Percentiles rank a stretch among this genome's conserved stretches.
These are phyloP conservation scores for Lomographa bimaculata DNA, from an alignment of 2,888 invertebrate genomes.

Conservation along the genomic window DNA sequence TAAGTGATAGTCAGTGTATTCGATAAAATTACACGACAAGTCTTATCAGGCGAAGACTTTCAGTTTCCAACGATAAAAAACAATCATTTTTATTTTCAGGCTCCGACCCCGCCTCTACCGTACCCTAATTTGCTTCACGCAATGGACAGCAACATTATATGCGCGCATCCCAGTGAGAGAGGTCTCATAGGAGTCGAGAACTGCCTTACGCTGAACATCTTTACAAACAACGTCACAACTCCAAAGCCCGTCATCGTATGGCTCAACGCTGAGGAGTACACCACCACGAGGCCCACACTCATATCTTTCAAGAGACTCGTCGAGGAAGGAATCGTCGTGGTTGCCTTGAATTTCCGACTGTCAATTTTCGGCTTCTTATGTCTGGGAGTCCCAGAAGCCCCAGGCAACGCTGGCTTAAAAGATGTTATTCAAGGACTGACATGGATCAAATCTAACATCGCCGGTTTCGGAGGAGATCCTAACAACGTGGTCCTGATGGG, in stretches of 20 bases:
- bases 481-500: slow-evolving; percentile 90
- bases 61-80: too few species aligned
- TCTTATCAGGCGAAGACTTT: slow-evolving; percentile 4
- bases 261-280: slow-evolving; percentile 66
- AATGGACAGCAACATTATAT: slow-evolving; percentile 47
- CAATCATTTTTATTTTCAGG: slow-evolving; percentile 42
- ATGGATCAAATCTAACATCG: slow-evolving; percentile 87
- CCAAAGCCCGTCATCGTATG: slow-evolving; percentile 67
- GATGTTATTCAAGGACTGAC: slow-evolving; percentile 91
- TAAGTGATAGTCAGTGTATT: too few species aligned
- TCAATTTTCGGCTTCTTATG: slow-evolving; percentile 90
- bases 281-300: slow-evolving; percentile 41
- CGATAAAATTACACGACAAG: slow-evolving; percentile 19
- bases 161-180: slow-evolving; percentile 58
- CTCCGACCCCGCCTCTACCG: slow-evolving; percentile 35
- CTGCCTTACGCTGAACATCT: slow-evolving; percentile 63
- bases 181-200: slow-evolving; percentile 67
- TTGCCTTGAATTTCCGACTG: slow-evolving; percentile 87
- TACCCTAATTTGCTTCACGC: slow-evolving; percentile 47
- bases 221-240: slow-evolving; percentile 52
- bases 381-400: slow-evolving; percentile 81
- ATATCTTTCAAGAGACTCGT: slow-evolving; percentile 83
- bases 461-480: slow-evolving; percentile 80
- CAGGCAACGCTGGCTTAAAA: slow-evolving; percentile 93
- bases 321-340: slow-evolving; percentile 85